Base-by-base conservation (phyloP, 1,140 invertebrate genomes). In the Triops longicaudatus region DNA sequence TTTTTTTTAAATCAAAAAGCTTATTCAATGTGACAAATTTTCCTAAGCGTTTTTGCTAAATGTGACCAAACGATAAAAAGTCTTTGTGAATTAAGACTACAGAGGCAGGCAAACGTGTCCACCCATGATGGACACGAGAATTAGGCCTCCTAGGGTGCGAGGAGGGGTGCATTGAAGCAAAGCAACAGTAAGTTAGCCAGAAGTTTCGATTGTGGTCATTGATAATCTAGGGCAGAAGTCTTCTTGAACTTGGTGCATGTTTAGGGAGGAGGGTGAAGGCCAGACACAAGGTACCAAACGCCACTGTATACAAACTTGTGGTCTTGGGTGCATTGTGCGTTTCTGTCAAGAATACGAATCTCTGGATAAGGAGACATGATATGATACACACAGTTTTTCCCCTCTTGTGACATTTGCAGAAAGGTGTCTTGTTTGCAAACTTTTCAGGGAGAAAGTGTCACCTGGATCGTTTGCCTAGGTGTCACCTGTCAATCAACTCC, bases 401-500 rank as follows among this genome's bases (percentile, higher is more conserved):
- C 50, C 50, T n/a, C 14, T n/a, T 6, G 50, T n/a, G 50, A 63
- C 17, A 63, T 63, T n/a, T 22, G 31, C 31, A 37, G 14, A 63
- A 63, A 63, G 50, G 50, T 63, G 50, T 63, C 50, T 63, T 63
- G 50, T 63, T 63, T 63, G 50, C 50, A 63, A 63, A 63, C 50
- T 63, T 63, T 63, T 1, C 14, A 63, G 50, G 14, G 50, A n/a
- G 17, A 63, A 22, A n/a, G 50, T 63, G 50, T 63, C 50, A 63
- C 50, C 50, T 63, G 50, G 50, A 63, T 22, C 22, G 14, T 63
- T 22, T 5, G 50, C 14, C 31, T 37, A 63, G 50, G 50, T 63
- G 50, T 63, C 50, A 63, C 50, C 50, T 63, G 50, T 63, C 50
- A 17, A 63, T 63, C 50, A 63, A 17, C 7, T 63, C 22, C 50